These are phyloP conservation scores for Mastacembelus armatus DNA, from an alignment of 2,797 vertebrate genomes.

Conservation along the genomic window DNA sequence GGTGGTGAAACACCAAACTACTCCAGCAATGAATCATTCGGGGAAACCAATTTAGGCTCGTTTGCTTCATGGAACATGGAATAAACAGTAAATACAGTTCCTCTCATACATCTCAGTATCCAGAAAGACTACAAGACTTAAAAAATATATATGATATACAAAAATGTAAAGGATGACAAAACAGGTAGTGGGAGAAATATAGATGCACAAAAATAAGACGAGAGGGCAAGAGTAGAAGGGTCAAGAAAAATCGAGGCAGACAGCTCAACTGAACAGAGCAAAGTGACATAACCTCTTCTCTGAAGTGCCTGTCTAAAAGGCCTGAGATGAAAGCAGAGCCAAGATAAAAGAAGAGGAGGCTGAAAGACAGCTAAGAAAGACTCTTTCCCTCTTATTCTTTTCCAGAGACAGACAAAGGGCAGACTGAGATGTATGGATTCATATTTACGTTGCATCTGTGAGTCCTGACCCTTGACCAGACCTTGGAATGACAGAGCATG, in stretches of 20 bases:
- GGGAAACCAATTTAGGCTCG: conserved; percentile 56
- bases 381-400: no score
- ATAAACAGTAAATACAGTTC: conserved; percentile 69
- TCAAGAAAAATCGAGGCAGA: conserved; percentile 53
- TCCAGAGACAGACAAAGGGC: conserved; percentile 59
- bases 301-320: conserved; percentile 49
- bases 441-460: conserved; percentile 86
- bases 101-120: conserved; percentile 85
- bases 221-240: conserved; percentile 32
- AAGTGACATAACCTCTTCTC: conserved; percentile 49
- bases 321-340: conserved; percentile 59
- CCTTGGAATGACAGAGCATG: conserved; percentile 84
- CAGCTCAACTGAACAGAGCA: conserved; percentile 39
- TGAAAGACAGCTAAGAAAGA: conserved; percentile 30
- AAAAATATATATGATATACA: conserved; percentile 21
- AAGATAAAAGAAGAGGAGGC: conserved; percentile 54
- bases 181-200: conserved; percentile 34
- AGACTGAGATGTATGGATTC: conserved; percentile 84
- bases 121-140: conserved; percentile 50
- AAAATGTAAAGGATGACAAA: conserved; percentile 32
- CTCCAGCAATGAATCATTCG: conserved; percentile 67
- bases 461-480: conserved; percentile 85
- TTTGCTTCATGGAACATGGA: conserved; percentile 58
- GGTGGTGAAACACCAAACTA: conserved; percentile 58
- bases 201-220: conserved; percentile 30